Evolutionary conservation across 2,888 invertebrate species (phyloP).

Genomic region (Sphaerophoria taeniata): DNA sequence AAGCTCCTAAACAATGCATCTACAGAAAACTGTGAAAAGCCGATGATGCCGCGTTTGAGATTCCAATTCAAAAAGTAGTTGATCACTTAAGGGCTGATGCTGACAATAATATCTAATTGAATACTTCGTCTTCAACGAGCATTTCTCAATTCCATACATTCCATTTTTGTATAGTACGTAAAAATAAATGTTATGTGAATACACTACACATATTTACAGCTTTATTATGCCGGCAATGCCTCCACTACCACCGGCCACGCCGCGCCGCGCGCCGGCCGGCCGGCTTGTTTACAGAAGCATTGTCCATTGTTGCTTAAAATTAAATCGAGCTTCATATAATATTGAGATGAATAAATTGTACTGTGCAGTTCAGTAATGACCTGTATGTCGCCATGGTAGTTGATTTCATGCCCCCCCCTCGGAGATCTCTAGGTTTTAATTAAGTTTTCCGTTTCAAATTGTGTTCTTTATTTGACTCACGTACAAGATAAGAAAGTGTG

Average conservation of each 20-base stretch:
- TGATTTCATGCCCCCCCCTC: slow-evolving; percentile 55
- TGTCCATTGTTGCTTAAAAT: slow-evolving; percentile 66
- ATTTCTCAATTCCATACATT: slow-evolving; percentile 15
- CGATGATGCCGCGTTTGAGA: too few relatives aligned
- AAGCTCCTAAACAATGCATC: too few relatives aligned
- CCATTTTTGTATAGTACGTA: not conserved
- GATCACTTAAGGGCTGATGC: not conserved
- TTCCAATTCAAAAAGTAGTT: not conserved
- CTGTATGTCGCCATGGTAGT: slow-evolving; percentile 30
- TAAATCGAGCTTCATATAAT: slow-evolving; percentile 67
- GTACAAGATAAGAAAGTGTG: slow-evolving; percentile 36
- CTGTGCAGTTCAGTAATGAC: slow-evolving; percentile 14
- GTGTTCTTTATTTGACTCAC: slow-evolving; percentile 45
- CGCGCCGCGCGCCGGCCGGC: slow-evolving; percentile 29
- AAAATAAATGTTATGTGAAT: not conserved
- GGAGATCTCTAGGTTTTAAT: slow-evolving; percentile 62
- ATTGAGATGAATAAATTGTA: slow-evolving; percentile 55
- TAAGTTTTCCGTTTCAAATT: slow-evolving; percentile 68
- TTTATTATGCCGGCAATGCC: slow-evolving; percentile 31
- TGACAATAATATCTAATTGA: slow-evolving; percentile 49
- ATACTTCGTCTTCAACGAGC: slow-evolving; percentile 46
- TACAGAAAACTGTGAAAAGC: too few relatives aligned
- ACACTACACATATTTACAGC: not conserved
- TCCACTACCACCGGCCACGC: not conserved
- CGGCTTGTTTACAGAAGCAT: slow-evolving; percentile 61